Conservation (phyloP, 1,140 invertebrate genomes). For the Octopus sinensis region DNA sequence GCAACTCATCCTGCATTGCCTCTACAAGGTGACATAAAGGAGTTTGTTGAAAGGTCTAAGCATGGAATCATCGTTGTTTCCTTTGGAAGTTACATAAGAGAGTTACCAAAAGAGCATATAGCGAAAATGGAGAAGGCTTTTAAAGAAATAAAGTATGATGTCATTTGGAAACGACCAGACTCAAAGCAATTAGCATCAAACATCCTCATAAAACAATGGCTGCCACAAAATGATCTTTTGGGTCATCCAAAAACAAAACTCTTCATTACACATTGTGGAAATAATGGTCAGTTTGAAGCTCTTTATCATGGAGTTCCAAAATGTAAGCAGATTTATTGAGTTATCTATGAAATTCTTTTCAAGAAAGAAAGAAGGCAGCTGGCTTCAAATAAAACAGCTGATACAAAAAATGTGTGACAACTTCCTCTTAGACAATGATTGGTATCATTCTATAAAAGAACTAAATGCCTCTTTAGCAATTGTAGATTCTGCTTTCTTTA, state of each 20-base stretch:
- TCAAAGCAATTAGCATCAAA: slow-evolving; percentile 63
- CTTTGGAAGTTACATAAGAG: slow-evolving; percentile 22
- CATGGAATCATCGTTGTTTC: slow-evolving; percentile 30
- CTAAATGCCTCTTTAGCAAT: neutral
- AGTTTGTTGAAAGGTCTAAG: slow-evolving; percentile 15
- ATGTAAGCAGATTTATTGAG: too few relatives aligned
- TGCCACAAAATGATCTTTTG: slow-evolving; percentile 78
- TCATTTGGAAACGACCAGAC: slow-evolving; percentile 62
- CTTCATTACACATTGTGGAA: slow-evolving; percentile 74
- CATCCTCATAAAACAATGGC: slow-evolving; percentile 71
- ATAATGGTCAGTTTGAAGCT: slow-evolving; percentile 72
- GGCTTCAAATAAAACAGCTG: too few relatives aligned
- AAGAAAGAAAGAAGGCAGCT: too few relatives aligned
- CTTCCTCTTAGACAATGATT: neutral
- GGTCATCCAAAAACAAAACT: too few relatives aligned
- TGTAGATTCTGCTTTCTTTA: neutral
- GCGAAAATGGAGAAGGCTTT: slow-evolving; percentile 54
- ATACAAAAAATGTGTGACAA: neutral
- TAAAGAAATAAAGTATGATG: slow-evolving; percentile 59
- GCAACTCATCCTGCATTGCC: slow-evolving; percentile 21
- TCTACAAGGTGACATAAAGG: slow-evolving; percentile 17
- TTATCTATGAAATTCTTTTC: too few relatives aligned
- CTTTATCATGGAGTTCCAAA: slow-evolving; percentile 71
- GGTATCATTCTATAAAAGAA: neutral
- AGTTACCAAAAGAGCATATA: slow-evolving; percentile 16